Evolutionary conservation across 2,888 invertebrate genomes (phyloP), one percentile per base, ranked within the genome.

Genomic region (Cenopis cana): DNA sequence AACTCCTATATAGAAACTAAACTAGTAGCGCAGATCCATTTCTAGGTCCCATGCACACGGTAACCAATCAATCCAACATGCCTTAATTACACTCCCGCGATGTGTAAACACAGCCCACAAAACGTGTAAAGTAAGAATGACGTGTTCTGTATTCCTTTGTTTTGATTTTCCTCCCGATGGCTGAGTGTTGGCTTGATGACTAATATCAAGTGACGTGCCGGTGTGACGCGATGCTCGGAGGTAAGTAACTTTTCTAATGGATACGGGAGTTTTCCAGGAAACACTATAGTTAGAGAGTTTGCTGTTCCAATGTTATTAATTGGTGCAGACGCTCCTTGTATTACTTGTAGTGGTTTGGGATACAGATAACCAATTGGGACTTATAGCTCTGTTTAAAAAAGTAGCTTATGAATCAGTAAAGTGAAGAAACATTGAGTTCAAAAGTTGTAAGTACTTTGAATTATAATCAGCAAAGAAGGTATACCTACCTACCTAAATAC

Each of bases 231-330:
- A 78, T 76, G 76, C 74, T 75, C 33, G 69, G 62, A 74, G 73
- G 74, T 81, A 90, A 90, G 74, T 81, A 90, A 90, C 89, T 91
- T 89, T 86, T 81, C 84, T 89, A 90, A 90, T 89, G 87, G 88
- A 85, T 82, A 83, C 79, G 79, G 82, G 84, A 90, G 86, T 90
- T 91, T 89, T 87, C 84, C 85, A 82, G 83, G 81, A 85, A 86
- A 86, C 84, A 86, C 89, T 89, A 87, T 79, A 85, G 90, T 90
- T 88, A 89, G 82, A 79, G 85, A 88, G 86, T 88, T 88, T 81
- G 85, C 81, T 77, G 79, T 81, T 86, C 83, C 80, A 81, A 83
- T 81, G 82, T 84, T 81, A 85, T 78, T 89, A 89, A 90, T 89
- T 89, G 86, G 84, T 80, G 79, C 77, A 82, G 89, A 89, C 89